phyloP scores from a whole-genome alignment of 2,888 invertebrate genomes.

The Zootermopsis nevadensis region DNA sequence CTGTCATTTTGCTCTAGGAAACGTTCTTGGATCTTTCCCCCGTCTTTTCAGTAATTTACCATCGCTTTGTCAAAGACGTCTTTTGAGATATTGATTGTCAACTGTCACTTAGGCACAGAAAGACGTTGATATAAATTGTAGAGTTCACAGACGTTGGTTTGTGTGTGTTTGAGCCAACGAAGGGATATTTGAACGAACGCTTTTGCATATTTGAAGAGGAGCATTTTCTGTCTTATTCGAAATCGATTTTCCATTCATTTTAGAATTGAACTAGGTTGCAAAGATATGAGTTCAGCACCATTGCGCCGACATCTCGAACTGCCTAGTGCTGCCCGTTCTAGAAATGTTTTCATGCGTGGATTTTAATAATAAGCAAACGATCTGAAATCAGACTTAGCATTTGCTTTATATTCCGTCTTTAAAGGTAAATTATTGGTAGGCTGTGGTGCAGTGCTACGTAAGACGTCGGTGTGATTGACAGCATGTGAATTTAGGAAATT shows the following conservation, averaged over 20 bases:
- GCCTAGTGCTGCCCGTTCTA: neutral
- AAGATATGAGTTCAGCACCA: neutral
- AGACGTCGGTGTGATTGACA: too few species aligned
- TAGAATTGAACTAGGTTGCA: conserved; percentile 23
- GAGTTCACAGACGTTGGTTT: neutral
- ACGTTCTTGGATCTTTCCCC: neutral
- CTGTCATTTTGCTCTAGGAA: neutral
- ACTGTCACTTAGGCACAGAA: neutral
- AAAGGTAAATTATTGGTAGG: too few species aligned
- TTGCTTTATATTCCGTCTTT: too few species aligned
- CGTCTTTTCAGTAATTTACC: conserved; percentile 16
- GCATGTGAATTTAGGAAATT: too few species aligned
- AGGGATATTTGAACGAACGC: conserved; percentile 26
- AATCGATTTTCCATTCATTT: conserved; percentile 42
- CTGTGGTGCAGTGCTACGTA: too few species aligned
- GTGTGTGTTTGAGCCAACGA: neutral
- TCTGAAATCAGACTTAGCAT: too few species aligned
- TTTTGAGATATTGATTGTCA: neutral
- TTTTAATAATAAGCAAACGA: too few species aligned
- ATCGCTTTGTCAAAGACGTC: conserved; percentile 16
- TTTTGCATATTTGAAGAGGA: conserved; percentile 28
- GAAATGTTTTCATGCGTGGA: too few species aligned
- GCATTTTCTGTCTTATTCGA: conserved; percentile 38
- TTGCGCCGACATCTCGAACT: neutral
- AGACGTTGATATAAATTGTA: neutral